These are phyloP conservation scores for Nomada flava DNA, from an alignment of 2,888 invertebrate species.

Conservation along the genomic window DNA sequence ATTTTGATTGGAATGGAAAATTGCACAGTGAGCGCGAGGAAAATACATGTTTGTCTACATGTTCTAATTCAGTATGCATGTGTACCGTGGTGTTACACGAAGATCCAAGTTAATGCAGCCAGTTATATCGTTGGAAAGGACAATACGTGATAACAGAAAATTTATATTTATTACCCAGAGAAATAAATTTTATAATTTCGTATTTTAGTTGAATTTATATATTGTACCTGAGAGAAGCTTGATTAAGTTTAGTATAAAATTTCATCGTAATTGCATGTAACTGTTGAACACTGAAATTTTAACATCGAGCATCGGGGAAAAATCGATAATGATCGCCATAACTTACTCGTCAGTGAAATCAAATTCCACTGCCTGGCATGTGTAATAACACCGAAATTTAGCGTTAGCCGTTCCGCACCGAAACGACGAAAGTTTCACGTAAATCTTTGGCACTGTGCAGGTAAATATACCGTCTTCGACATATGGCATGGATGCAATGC, in stretches of 20 bases:
- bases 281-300: neutral
- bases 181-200: slow-evolving; percentile 17
- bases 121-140: neutral
- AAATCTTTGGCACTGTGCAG: slow-evolving; percentile 11
- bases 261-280: too few species aligned
- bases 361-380: neutral
- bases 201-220: neutral
- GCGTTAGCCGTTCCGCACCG: slow-evolving; percentile 16
- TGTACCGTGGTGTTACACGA: slow-evolving; percentile 1
- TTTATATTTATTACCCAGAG: slow-evolving; percentile 1
- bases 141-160: slow-evolving; percentile 7
- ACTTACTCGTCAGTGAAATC: neutral
- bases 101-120: neutral
- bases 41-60: neutral
- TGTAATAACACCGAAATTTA: slow-evolving; percentile 9
- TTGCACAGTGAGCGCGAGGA: neutral
- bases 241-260: too few species aligned
- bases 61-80: neutral
- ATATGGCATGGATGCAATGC: slow-evolving; percentile 41
- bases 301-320: neutral
- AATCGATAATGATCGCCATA: neutral
- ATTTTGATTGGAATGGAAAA: slow-evolving; percentile 15
- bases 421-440: slow-evolving; percentile 37
- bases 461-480: slow-evolving; percentile 26
- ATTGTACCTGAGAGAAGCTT: neutral